A percentile compares a stretch with the other conserved stretches of the same genome.
These are phyloP conservation scores for Grantiella picta DNA, from an alignment of 2,113 vertebrate species.

Conservation along the genomic window DNA sequence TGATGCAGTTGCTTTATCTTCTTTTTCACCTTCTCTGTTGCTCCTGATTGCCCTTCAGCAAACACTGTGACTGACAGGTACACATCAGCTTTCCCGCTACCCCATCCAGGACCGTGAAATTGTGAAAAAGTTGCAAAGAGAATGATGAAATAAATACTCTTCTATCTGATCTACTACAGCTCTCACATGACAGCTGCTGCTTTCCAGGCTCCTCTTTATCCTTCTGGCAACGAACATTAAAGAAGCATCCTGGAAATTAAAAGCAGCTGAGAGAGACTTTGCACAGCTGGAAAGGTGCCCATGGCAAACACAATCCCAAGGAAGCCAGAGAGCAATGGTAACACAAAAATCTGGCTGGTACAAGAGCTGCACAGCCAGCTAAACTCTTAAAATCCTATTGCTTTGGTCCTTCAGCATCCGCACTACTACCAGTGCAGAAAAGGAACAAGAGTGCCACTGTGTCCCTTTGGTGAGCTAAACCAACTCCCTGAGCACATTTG, in stretches of 20 bases:
- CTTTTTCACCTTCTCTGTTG: neutral
- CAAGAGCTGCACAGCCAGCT: neutral
- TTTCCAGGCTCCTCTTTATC: conserved; percentile 7
- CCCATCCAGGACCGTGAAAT: neutral
- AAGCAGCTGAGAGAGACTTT: neutral
- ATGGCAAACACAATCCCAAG: neutral
- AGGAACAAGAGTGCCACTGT: neutral
- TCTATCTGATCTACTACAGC: neutral
- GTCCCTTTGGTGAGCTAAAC: neutral
- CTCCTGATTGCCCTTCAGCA: neutral
- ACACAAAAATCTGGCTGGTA: neutral
- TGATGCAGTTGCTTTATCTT: neutral
- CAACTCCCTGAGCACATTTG: neutral
- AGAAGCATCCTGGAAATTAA: conserved; percentile 15
- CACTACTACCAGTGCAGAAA: neutral
- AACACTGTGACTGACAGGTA: neutral
- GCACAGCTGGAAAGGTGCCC: conserved; percentile 1
- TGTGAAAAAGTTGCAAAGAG: neutral
- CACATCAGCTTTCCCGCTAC: neutral
- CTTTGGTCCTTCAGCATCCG: neutral
- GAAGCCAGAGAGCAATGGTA: neutral
- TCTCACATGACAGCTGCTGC: neutral
- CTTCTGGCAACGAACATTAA: conserved; percentile 14
- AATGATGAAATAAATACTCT: neutral
- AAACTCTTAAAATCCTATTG: neutral